phyloP scores from a whole-genome alignment of 2,113 vertebrate genomes.

The Anolis carolinensis region DNA sequence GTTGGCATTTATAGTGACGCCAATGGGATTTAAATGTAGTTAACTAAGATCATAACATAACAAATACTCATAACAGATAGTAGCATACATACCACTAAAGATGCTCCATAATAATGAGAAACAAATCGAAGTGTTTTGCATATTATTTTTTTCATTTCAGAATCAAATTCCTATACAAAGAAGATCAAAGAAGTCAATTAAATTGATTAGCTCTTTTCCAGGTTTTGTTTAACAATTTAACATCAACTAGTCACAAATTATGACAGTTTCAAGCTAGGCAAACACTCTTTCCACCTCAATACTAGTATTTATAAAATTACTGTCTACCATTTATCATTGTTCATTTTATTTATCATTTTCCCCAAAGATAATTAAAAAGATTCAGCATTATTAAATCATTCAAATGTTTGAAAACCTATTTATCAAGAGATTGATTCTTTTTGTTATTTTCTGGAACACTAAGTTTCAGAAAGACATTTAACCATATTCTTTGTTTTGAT shows the following conservation, averaged over 20 bases:
- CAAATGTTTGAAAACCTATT: not conserved
- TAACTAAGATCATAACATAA: not conserved
- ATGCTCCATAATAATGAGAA: slow-evolving; percentile 91
- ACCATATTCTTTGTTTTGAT: not conserved
- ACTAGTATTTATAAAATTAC: not conserved
- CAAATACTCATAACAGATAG: slow-evolving; percentile 25
- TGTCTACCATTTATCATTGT: not conserved
- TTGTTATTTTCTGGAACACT: not conserved
- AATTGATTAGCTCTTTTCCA: not conserved
- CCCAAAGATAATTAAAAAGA: not conserved
- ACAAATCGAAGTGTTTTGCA: slow-evolving; percentile 93
- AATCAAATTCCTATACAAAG: slow-evolving; percentile 87
- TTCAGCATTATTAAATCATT: not conserved
- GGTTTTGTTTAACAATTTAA: not conserved
- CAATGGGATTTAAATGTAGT: not conserved
- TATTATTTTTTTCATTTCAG: slow-evolving; percentile 89
- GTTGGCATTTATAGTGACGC: not conserved
- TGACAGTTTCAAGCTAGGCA: not conserved
- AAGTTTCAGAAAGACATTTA: not conserved
- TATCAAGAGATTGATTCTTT: not conserved
- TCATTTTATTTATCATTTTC: not conserved
- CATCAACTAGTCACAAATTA: not conserved
- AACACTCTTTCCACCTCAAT: not conserved
- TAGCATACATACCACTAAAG: slow-evolving; percentile 85
- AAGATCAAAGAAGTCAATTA: slow-evolving; percentile 44